Conservation (phyloP, 2,797 vertebrate genomes). For the Ctenosaura bakeri region DNA sequence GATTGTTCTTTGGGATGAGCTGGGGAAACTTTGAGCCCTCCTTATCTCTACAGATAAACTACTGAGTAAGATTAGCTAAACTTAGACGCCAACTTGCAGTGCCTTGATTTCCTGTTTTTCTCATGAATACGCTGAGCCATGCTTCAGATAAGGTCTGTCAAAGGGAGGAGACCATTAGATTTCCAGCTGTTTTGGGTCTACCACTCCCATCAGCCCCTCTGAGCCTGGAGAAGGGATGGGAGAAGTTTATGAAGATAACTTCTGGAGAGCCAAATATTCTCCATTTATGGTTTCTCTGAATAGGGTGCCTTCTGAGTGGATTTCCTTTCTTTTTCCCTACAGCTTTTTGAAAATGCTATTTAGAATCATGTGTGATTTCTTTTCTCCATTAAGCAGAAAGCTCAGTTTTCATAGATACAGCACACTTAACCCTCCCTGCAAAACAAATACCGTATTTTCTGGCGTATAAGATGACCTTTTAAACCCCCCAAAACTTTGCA, state of each 20-base stretch:
- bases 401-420: constrained; percentile 12
- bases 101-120: constrained; percentile 54
- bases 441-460: no score
- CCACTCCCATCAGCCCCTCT: not conserved
- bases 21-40: constrained; percentile 49
- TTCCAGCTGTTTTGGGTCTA: not conserved
- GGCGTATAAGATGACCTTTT: no score
- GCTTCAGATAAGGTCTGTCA: constrained; percentile 51
- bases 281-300: not conserved
- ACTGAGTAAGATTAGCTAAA: constrained; percentile 14
- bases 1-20: constrained; percentile 22
- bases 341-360: not conserved
- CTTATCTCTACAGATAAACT: constrained; percentile 53
- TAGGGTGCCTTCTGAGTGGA: not conserved
- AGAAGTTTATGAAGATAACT: not conserved
- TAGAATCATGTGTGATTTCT: not conserved
- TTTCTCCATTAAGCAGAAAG: not conserved
- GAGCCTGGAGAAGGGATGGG: not conserved
- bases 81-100: not conserved
- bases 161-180: not conserved
- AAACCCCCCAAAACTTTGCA: no score
- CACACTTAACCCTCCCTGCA: fast-evolving
- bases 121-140: fast-evolving
- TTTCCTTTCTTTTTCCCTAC: constrained; percentile 26
- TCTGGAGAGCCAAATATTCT: not conserved